phyloP scores from a whole-genome alignment of 2,113 vertebrate species.

The Amphiprion ocellaris region DNA sequence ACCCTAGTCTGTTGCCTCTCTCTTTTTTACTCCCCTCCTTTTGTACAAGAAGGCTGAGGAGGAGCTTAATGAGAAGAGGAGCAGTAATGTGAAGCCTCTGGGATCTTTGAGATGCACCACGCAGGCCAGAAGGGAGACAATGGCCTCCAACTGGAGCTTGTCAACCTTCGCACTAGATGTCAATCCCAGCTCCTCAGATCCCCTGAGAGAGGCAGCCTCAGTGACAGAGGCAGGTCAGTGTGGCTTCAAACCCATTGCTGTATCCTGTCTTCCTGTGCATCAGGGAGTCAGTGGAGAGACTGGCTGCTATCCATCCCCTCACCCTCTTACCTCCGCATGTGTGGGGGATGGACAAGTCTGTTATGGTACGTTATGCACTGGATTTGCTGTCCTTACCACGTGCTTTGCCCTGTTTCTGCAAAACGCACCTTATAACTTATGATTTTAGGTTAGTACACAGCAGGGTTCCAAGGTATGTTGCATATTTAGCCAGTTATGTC shows the following conservation, averaged over 20 bases:
- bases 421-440: not conserved
- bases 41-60: not conserved
- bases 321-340: not conserved
- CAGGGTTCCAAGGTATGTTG: not conserved
- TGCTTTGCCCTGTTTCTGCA: not conserved
- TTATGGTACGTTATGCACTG: not conserved
- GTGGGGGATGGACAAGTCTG: not conserved
- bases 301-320: not conserved
- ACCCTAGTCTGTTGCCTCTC: not conserved
- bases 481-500: not conserved
- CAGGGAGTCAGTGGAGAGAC: not conserved
- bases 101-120: not conserved
- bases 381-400: not conserved
- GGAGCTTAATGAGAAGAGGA: not conserved
- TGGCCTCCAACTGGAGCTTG: not conserved
- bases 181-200: not conserved
- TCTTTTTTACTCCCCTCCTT: not conserved
- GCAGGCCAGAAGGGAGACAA: not conserved
- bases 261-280: not conserved
- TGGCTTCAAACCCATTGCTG: not conserved
- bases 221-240: not conserved
- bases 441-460: not conserved
- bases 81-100: not conserved
- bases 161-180: conserved; percentile 22
- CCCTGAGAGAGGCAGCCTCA: not conserved